Conservation (phyloP, 2,797 vertebrate genomes). For the Hypotaenidia philippensis region DNA sequence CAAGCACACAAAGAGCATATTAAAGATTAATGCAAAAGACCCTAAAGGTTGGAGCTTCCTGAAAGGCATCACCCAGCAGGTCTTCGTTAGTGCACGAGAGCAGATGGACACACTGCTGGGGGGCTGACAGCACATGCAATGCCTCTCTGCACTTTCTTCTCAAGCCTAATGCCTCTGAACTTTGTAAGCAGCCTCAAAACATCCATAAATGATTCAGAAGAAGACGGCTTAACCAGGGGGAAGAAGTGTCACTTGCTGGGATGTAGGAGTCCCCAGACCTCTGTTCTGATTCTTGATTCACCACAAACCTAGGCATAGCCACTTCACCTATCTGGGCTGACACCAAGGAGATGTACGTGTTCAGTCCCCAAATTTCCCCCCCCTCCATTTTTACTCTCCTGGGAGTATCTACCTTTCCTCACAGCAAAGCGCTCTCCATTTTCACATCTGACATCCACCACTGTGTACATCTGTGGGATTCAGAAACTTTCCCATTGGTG, state of each 20-base stretch:
- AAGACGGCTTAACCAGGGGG: not conserved
- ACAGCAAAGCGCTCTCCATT: not conserved
- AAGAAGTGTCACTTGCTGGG: not conserved
- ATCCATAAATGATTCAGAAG: constrained; percentile 50
- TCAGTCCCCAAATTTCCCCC: not conserved
- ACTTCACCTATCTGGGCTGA: not conserved
- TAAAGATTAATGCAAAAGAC: constrained; percentile 53
- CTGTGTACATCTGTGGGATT: not conserved
- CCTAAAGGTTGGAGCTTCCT: constrained; percentile 7
- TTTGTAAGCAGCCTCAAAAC: constrained; percentile 14
- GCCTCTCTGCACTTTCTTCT: not conserved
- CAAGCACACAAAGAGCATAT: constrained; percentile 5
- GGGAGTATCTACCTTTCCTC: not conserved
- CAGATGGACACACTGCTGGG: constrained; percentile 30
- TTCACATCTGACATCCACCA: not conserved
- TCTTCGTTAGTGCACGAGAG: not conserved
- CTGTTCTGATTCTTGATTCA: not conserved
- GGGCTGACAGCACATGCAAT: not conserved
- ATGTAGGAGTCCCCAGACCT: not conserved
- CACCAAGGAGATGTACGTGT: not conserved
- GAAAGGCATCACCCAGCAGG: not conserved
- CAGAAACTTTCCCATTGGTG: not conserved
- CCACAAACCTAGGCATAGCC: not conserved
- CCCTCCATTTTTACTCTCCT: not conserved
- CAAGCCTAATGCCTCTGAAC: constrained; percentile 31